phyloP scores from a whole-genome alignment of 2,797 vertebrate species.

The Notamacropus eugenii region DNA sequence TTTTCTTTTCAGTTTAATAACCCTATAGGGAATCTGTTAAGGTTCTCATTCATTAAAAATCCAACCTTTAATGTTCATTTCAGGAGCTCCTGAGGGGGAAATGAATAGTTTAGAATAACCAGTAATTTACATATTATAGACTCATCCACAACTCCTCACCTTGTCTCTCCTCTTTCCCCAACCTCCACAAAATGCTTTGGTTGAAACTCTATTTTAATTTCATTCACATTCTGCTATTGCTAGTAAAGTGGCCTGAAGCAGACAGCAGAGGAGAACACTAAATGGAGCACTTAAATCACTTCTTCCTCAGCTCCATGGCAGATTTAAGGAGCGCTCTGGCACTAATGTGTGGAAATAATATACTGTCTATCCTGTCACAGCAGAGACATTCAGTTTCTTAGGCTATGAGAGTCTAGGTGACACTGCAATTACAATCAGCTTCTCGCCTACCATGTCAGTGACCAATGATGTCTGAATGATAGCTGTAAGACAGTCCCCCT shows the following conservation, averaged over 20 bases:
- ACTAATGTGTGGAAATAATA: constrained; percentile 83
- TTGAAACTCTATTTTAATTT: constrained; percentile 80
- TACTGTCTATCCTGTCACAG: constrained; percentile 80
- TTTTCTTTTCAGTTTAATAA: constrained; percentile 72
- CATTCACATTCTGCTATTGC: constrained; percentile 70
- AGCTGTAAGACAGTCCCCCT: constrained; percentile 58
- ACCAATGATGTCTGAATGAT: constrained; percentile 80
- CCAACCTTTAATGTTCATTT: constrained; percentile 72
- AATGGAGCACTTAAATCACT: constrained; percentile 85
- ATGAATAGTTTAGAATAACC: constrained; percentile 68
- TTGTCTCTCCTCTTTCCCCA: constrained; percentile 16
- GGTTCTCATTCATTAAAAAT: constrained; percentile 71
- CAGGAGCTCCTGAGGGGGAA: constrained; percentile 67
- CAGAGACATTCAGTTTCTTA: constrained; percentile 82
- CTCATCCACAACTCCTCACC: constrained; percentile 71
- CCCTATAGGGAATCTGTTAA: constrained; percentile 56
- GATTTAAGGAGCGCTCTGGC: constrained; percentile 84
- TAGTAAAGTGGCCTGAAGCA: constrained; percentile 81
- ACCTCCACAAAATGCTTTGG: constrained; percentile 5
- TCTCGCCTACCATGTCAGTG: constrained; percentile 78
- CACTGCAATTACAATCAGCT: constrained; percentile 87
- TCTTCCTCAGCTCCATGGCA: constrained; percentile 79
- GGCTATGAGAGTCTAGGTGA: constrained; percentile 82
- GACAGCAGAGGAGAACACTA: constrained; percentile 78
- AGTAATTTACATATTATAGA: constrained; percentile 74